A percentile compares a stretch with the other conserved stretches of the same genome.
Conservation (phyloP, 2,888 invertebrate species). For the Tetragonula carbonaria region DNA sequence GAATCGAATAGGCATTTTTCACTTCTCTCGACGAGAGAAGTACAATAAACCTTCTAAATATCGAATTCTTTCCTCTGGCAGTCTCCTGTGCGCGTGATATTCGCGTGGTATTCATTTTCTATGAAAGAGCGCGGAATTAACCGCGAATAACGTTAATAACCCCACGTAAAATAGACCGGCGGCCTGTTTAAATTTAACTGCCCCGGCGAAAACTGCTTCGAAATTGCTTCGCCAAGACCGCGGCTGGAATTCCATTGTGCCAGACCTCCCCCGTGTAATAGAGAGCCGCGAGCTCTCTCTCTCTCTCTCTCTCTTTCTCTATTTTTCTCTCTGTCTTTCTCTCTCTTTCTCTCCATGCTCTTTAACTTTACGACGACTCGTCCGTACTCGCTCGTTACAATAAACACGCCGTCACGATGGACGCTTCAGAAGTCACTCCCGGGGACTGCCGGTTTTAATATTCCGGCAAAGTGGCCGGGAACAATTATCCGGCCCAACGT, state of each 20-base stretch:
- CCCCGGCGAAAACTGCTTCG: conserved; percentile 62
- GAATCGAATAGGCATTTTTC: too few relatives aligned
- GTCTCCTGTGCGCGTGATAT: background rate
- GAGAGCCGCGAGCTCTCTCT: conserved; percentile 33
- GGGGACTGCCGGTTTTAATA: conserved; percentile 63
- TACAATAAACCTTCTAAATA: too few relatives aligned
- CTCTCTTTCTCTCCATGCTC: conserved; percentile 35
- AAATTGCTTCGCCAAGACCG: conserved; percentile 63
- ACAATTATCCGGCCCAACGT: conserved; percentile 61
- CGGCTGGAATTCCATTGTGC: conserved; percentile 65
- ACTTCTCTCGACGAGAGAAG: too few relatives aligned
- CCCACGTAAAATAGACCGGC: conserved; percentile 57
- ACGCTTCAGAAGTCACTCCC: conserved; percentile 63
- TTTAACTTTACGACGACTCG: conserved; percentile 68
- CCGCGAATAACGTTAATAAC: conserved; percentile 68
- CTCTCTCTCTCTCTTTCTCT: conserved; percentile 5
- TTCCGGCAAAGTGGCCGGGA: conserved; percentile 66
- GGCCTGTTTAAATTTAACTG: conserved; percentile 67
- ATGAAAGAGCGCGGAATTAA: conserved; percentile 57
- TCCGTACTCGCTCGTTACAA: conserved; percentile 68
- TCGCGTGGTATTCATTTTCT: conserved; percentile 39
- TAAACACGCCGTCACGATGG: conserved; percentile 69
- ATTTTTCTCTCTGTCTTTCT: background rate
- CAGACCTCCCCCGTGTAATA: conserved; percentile 53
- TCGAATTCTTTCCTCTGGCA: too few relatives aligned